phyloP scores from a whole-genome alignment of 1,140 invertebrate species.

The Drosophila tani region DNA sequence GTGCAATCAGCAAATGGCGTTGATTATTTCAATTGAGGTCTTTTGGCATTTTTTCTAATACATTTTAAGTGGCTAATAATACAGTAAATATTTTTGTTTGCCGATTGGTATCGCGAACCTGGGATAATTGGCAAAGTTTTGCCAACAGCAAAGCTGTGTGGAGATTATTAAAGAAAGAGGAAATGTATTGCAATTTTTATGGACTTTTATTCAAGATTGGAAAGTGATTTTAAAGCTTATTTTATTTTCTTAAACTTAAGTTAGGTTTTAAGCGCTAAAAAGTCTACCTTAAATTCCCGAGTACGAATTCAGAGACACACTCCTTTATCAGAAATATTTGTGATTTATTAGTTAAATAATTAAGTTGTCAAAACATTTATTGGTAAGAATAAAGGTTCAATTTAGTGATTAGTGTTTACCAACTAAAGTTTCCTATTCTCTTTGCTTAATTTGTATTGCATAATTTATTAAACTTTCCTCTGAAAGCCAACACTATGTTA shows the following conservation, averaged over 20 bases:
- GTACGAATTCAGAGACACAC: no score
- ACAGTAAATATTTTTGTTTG: slow-evolving; percentile 21
- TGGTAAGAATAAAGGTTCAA: not conserved
- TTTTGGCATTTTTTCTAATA: slow-evolving; percentile 61
- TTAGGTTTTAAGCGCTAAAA: not conserved
- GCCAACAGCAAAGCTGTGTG: slow-evolving; percentile 1
- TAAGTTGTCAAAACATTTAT: not conserved
- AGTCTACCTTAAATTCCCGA: no score
- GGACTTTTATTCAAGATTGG: not conserved
- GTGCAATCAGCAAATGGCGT: slow-evolving; percentile 66
- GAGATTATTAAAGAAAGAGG: no score
- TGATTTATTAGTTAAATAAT: not conserved
- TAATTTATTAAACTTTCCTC: not conserved
- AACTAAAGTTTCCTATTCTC: no score
- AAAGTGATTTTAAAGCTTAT: no score
- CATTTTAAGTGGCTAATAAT: slow-evolving; percentile 55
- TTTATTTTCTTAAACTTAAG: not conserved
- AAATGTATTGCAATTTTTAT: not conserved
- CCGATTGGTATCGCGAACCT: slow-evolving; percentile 1
- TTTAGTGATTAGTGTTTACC: not conserved
- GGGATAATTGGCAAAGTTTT: not conserved
- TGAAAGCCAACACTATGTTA: not conserved
- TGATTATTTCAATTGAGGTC: slow-evolving; percentile 78
- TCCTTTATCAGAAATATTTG: no score
- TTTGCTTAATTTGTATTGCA: not conserved